These are phyloP conservation scores for Plemyria rubiginata DNA, from an alignment of 2,888 invertebrate genomes.

Conservation along the genomic window DNA sequence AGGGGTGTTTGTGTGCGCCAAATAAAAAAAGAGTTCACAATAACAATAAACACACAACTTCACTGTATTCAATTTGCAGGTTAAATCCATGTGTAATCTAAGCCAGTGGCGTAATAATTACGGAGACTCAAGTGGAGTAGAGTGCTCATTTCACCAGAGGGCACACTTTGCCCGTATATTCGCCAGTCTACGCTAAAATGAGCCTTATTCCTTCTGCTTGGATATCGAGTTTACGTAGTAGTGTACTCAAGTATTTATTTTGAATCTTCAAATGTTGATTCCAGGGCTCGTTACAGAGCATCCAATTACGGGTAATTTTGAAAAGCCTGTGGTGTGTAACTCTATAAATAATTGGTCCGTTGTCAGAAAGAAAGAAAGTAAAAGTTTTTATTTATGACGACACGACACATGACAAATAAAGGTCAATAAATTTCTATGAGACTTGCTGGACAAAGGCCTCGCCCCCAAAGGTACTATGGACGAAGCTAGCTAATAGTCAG, in stretches of 20 bases:
- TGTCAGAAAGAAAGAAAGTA: not conserved
- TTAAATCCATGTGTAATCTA: slow-evolving; percentile 29
- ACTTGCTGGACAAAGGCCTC: too few relatives aligned
- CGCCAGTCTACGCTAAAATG: not conserved
- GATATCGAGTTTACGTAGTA: not conserved
- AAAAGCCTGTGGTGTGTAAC: not conserved
- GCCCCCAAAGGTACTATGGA: too few relatives aligned
- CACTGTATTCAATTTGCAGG: too few relatives aligned
- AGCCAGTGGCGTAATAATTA: slow-evolving; percentile 26
- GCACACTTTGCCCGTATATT: not conserved
- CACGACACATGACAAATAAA: too few relatives aligned
- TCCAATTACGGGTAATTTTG: slow-evolving; percentile 1
- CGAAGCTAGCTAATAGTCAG: too few relatives aligned
- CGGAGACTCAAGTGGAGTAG: slow-evolving; percentile 15
- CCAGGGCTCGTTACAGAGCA: not conserved
- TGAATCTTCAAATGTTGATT: not conserved
- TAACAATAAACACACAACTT: too few relatives aligned
- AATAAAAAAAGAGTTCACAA: too few relatives aligned
- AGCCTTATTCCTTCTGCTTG: not conserved
- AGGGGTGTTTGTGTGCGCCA: too few relatives aligned
- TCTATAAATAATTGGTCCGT: slow-evolving; percentile 9
- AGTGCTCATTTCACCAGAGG: slow-evolving; percentile 14
- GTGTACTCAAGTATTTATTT: not conserved
- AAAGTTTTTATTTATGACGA: not conserved
- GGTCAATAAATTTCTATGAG: too few relatives aligned